phyloP scores from a whole-genome alignment of 2,113 vertebrate genomes.

The Lanius ludovicianus region DNA sequence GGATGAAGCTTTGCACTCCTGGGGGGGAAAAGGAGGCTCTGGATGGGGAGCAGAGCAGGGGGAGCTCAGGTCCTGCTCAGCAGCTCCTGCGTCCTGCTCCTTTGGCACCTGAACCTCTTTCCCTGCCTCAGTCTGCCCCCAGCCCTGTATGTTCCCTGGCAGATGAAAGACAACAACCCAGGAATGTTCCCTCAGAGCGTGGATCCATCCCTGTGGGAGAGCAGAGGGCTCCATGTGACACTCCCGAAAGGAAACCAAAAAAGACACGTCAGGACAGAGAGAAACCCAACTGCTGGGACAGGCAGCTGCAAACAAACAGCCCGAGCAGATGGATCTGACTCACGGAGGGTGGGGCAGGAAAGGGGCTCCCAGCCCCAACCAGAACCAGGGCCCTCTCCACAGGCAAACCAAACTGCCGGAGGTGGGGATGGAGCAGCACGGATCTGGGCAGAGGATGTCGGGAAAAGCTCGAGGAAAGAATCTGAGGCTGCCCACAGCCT shows the following conservation, averaged over 20 bases:
- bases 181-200: rapidly evolving
- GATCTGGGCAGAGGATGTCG: not conserved
- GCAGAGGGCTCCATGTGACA: not conserved
- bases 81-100: not conserved
- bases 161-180: not conserved
- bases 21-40: not conserved
- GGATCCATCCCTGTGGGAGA: not conserved
- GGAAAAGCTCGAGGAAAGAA: not conserved
- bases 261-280: conserved; percentile 3
- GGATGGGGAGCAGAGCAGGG: not conserved
- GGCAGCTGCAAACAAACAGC: conserved; percentile 21
- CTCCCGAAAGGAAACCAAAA: not conserved
- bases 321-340: conserved; percentile 37
- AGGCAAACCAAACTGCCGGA: not conserved
- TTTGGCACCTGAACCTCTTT: not conserved
- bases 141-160: not conserved
- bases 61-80: not conserved
- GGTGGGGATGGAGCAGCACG: not conserved
- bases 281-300: not conserved
- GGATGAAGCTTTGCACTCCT: not conserved
- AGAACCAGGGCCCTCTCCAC: not conserved
- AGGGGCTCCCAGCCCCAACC: conserved; percentile 16
- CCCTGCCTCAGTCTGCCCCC: not conserved
- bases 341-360: conserved; percentile 46
- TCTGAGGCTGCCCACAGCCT: not conserved